Evolutionary conservation across 2,113 vertebrate species (phyloP).

Genomic region (Apeltes quadracus): DNA sequence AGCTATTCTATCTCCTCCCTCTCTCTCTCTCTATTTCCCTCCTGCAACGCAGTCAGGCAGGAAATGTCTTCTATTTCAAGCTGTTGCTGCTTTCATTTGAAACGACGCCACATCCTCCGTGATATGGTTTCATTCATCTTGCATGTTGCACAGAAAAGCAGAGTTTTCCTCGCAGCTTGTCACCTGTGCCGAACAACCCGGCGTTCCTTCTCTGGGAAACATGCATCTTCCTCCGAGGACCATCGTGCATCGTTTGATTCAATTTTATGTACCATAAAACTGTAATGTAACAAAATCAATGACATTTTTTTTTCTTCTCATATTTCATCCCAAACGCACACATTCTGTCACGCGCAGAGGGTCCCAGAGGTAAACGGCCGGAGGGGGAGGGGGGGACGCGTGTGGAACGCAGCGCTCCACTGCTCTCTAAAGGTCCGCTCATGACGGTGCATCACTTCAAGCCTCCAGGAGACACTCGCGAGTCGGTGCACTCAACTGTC

Average conservation of each 20-base stretch:
- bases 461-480: not conserved
- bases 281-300: constrained; percentile 43
- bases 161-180: not conserved
- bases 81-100: constrained; percentile 66
- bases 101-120: constrained; percentile 32
- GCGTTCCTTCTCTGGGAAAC: constrained; percentile 3
- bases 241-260: constrained; percentile 51
- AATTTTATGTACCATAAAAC: constrained; percentile 53
- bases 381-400: not conserved
- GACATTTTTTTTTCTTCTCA: not conserved
- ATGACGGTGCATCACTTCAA: constrained; percentile 37
- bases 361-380: not conserved
- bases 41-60: constrained; percentile 54
- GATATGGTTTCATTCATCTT: constrained; percentile 40
- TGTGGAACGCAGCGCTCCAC: constrained; percentile 56
- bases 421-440: constrained; percentile 71
- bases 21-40: constrained; percentile 26
- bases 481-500: not conserved
- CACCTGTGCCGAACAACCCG: not conserved
- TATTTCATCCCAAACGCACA: not conserved
- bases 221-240: constrained; percentile 18
- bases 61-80: constrained; percentile 65
- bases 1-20: constrained; percentile 33
- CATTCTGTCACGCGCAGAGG: constrained; percentile 15
- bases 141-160: constrained; percentile 17